phyloP scores from a whole-genome alignment of 2,888 invertebrate species.

The Agonopterix heracliana region DNA sequence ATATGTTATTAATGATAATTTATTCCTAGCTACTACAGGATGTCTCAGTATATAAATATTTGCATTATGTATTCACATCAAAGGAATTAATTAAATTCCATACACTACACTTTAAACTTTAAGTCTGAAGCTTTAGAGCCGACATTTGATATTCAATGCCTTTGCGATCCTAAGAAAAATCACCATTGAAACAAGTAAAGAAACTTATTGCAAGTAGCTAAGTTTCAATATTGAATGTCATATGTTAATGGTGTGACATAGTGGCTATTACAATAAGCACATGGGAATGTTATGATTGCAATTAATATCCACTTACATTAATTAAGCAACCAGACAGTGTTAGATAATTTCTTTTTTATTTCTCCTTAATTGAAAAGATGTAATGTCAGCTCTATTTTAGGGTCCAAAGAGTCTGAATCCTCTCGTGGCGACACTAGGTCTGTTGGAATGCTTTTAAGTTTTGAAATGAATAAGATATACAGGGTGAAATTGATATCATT shows the following conservation, averaged over 20 bases:
- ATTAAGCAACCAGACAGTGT: slow-evolving; percentile 51
- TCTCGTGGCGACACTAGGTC: too few relatives aligned
- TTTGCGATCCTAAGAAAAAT: too few relatives aligned
- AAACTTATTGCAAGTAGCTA: not conserved
- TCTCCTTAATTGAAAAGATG: too few relatives aligned
- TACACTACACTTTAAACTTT: too few relatives aligned
- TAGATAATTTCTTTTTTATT: slow-evolving; percentile 34
- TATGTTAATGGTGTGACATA: not conserved
- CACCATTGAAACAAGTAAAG: not conserved
- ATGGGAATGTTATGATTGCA: slow-evolving; percentile 21
- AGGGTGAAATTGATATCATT: too few relatives aligned
- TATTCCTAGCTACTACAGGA: slow-evolving; percentile 35
- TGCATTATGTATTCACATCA: not conserved
- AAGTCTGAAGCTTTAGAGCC: too few relatives aligned
- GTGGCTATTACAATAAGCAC: slow-evolving; percentile 6
- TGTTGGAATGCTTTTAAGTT: too few relatives aligned
- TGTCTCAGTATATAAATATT: slow-evolving; percentile 18
- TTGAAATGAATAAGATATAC: too few relatives aligned
- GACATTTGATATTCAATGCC: too few relatives aligned
- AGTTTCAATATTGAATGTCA: not conserved
- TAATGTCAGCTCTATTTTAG: too few relatives aligned
- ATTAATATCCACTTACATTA: slow-evolving; percentile 27
- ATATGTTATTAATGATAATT: slow-evolving; percentile 53
- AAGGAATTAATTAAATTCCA: too few relatives aligned
- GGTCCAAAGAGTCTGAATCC: too few relatives aligned